Base-by-base conservation (phyloP, 2,797 vertebrate species). In the Acanthiza pusilla region DNA sequence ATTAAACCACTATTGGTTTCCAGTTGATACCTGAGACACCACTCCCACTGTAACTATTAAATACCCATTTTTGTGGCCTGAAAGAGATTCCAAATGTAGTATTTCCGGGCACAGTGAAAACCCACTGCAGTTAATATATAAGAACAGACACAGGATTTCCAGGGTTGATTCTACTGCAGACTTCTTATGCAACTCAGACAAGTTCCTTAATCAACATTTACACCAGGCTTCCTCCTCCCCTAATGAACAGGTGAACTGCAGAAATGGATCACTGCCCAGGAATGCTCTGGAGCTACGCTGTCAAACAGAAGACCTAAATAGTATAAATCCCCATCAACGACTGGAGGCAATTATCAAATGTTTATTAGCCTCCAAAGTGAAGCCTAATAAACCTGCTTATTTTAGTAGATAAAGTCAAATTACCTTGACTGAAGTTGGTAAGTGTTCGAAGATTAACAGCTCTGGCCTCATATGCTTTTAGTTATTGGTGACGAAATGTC, bases 331-430 rank as follows among this genome's bases (percentile, higher is more conserved):
- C 61, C 50, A 81, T 34, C 77, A 83, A 62, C n/a, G 12, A 75
- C 85, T 95, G n/a, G 10, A 73, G 48, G 66, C 66, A 94, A 96
- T 92, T 96, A 96, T 81, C 74, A 88, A 88, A 84, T 86, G 73
- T 95, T 96, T 94, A 91, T 88, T 86, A 91, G 79, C 67, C 53
- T 91, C 80, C 85, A 68, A 93, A 94, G 32, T 77, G 61, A 93
- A 82, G 58, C 84, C 87, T 92, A 92, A 92, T 85, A 91, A 93
- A 92, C 85, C 87, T 78, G 55, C 94, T 91, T 89, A 83, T 95
- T 96, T 94, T 87, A 95, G 68, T 32, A 77, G 77, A 91, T 83
- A 85, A 90, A 93, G 91, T 87, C 86, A 93, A 91, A 94, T 91
- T 93, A 85, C 71, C 72, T 74, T 89, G 65, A 95, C 2, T 94